Conservation (phyloP, 2,113 vertebrate genomes). For the Ranitomeya variabilis region DNA sequence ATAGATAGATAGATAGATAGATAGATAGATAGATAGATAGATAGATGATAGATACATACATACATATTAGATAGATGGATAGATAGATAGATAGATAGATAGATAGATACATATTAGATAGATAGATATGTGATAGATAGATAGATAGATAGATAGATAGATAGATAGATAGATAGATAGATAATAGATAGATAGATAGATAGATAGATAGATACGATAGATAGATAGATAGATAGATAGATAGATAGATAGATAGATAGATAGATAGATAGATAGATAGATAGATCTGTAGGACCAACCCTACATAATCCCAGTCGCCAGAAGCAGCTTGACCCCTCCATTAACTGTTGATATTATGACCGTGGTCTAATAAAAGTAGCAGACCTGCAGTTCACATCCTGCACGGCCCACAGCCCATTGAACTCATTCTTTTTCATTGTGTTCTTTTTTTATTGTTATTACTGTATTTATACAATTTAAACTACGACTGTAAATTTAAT, state of each 20-base stretch:
- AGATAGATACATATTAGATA: too few species aligned
- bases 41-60: too few species aligned
- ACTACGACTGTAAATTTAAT: conserved; percentile 50
- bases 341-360: background rate
- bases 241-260: background rate
- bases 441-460: conserved; percentile 48
- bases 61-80: too few species aligned
- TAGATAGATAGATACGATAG: background rate
- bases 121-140: too few species aligned
- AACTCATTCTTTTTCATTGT: conserved; percentile 46
- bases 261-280: background rate
- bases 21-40: too few species aligned
- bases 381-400: conserved; percentile 6
- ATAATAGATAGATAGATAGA: too few species aligned
- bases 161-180: too few species aligned
- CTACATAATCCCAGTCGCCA: background rate
- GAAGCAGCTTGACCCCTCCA: background rate
- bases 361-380: conserved; percentile 6
- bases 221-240: background rate
- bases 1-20: too few species aligned
- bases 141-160: too few species aligned
- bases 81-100: too few species aligned
- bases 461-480: conserved; percentile 52
- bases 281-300: background rate
- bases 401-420: conserved; percentile 1